Evolutionary conservation across 2,797 vertebrate species (phyloP), one percentile per base, ranked within the genome.

Genomic region (Naso thynnoides): DNA sequence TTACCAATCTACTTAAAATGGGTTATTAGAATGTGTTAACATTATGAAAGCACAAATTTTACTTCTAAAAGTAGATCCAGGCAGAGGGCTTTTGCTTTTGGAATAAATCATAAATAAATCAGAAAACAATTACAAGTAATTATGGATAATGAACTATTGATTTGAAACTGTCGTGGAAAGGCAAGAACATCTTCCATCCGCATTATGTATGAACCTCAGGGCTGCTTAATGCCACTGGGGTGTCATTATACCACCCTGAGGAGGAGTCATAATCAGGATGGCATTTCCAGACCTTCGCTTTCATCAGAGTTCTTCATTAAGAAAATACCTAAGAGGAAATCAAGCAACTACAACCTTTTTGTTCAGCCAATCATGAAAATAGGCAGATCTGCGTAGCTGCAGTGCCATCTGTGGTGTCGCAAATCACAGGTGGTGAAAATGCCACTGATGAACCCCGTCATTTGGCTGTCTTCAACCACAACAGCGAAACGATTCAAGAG

Each of bases 391-490:
- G 4, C 41, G 48, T 55, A 63, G 56, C 3, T 29, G n/a, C 1
- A 15, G 31, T 7, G 23, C 33, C 26, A 48, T 61, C 53, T 60
- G 52, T 9, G 19, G 23, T 19, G 50, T 7, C 5, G 0, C 45
- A 84, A 80, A 89, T 86, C 66, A 52, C 62, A 82, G 80, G 64
- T 62, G 38, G 26, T 9, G 62, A 21, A 80, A 84, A 77, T 73
- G 73, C 18, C 75, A 64, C 1, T 2, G 1, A 36, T 0, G 18
- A 41, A 72, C 47, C 42, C 38, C 1, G 0, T 71, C n/a, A 73
- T 80, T 68, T 41, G 21, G 41, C 47, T 31, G 10, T 16, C 52
- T 50, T n/a, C n/a, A n/a, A n/a, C n/a, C 21, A 59, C 52, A 42
- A 47, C 19, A 58, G 24, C 6, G 7, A 31, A 53, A 29, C 65